Conservation (phyloP, 2,888 invertebrate species). For the Ctenicera cuprea region DNA sequence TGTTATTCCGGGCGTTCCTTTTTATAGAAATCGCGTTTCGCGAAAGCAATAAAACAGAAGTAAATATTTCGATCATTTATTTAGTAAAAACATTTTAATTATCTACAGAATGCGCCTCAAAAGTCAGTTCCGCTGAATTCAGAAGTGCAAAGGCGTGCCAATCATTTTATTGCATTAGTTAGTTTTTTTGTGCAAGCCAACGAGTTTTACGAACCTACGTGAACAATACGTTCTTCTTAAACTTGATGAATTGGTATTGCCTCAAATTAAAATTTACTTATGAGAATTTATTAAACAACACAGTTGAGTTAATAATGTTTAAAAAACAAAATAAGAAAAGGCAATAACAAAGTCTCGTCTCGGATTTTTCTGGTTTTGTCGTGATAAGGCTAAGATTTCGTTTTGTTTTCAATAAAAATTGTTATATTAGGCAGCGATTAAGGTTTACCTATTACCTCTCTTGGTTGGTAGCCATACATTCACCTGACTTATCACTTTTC, state of each 20-base stretch:
- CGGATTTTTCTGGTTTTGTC: no score
- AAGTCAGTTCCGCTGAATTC: conserved; percentile 59
- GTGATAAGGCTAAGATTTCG: no score
- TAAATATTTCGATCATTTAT: conserved; percentile 51
- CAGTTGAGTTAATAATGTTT: no score
- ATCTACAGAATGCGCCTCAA: conserved; percentile 56
- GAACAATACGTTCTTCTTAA: conserved; percentile 29
- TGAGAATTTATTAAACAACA: no score
- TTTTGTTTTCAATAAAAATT: no score
- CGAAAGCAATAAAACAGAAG: conserved; percentile 44
- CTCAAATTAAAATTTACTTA: conserved; percentile 16
- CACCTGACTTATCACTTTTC: no score
- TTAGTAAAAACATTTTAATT: conserved; percentile 51
- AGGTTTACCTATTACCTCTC: no score
- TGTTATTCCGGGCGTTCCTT: conserved; percentile 38
- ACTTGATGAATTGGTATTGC: conserved; percentile 39
- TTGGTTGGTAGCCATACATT: no score
- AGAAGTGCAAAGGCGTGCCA: conserved; percentile 58
- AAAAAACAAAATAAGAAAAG: no score
- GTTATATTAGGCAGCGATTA: no score
- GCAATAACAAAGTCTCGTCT: no score
- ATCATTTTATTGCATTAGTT: conserved; percentile 59
- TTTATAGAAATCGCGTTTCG: conserved; percentile 44
- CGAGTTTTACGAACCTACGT: conserved; percentile 34
- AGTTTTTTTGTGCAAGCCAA: conserved; percentile 48